Evolutionary conservation across 1,140 invertebrate species (phyloP), one percentile per base, ranked within the genome.

Genomic region (Melitaea cinxia): DNA sequence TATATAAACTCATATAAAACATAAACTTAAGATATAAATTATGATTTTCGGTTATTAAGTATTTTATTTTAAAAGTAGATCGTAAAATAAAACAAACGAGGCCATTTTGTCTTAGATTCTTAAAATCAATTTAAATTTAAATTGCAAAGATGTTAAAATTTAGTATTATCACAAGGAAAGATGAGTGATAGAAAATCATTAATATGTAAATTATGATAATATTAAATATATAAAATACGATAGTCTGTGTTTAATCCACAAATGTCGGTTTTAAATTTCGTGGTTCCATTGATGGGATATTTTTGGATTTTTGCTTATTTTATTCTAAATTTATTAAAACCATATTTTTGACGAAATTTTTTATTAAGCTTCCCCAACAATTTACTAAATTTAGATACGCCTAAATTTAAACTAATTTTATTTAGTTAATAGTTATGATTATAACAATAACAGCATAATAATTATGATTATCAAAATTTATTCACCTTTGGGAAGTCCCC

Each of bases 131-230:
- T 47, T 23, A 12, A 47, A 21, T 21, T 47, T 23, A 24, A 47
- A 23, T 47, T 47, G 10, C 42, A 47, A 23, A 47, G 4, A 23
- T 47, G 9, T 12, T 47, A 47, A 47, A 47, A 47, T 47, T 23
- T 47, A n/a, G n/a, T n/a, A n/a, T n/a, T n/a, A 21, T 47, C 19
- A 45, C 17, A 4, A 39, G 2, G 10, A 21, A 23, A 23, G 12
- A 1, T n/a, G 7, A 47, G 21, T 47, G 0, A 23, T 23, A 47
- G 21, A 47, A 47, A 47, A 23, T 24, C 42, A 23, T 47, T 47
- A 24, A 19, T 19, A 47, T 47, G 21, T 47, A 47, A 23, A 47
- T 47, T 47, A n/a, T 47, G 23, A 47, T 47, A n/a, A 7, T 23
- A 23, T 23, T 30, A 17, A 33, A 53, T 26, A 33, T 2, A 10